phyloP scores from a whole-genome alignment of 1,140 invertebrate genomes.

The Schlechtendalia chinensis region DNA sequence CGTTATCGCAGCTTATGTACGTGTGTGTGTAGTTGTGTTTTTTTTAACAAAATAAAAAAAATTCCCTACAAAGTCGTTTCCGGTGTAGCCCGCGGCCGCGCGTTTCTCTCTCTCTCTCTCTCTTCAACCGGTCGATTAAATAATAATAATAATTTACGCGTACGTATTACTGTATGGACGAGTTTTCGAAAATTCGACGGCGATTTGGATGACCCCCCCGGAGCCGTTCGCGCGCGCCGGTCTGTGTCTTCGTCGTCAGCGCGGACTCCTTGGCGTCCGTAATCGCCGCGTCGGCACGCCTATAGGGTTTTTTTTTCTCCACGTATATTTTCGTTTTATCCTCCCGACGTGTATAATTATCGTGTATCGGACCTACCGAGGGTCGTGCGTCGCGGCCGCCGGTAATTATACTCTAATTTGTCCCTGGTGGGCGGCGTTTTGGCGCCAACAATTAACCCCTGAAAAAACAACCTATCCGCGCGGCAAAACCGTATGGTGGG shows the following conservation, averaged over 20 bases:
- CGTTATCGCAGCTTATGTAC: too few species aligned
- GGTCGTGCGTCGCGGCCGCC: not conserved
- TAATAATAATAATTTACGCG: not conserved
- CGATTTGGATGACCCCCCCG: not conserved
- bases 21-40: too few species aligned
- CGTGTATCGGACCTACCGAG: not conserved
- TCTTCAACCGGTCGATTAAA: too few species aligned
- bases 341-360: conserved; percentile 30
- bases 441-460: conserved; percentile 46
- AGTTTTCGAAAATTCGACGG: not conserved
- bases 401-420: conserved; percentile 49
- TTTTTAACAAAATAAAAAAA: too few species aligned
- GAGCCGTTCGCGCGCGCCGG: not conserved
- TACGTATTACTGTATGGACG: not conserved
- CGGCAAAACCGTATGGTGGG: too few species aligned
- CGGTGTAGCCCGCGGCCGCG: not conserved
- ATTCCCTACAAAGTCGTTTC: too few species aligned
- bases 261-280: conserved; percentile 26
- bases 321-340: not conserved
- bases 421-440: conserved; percentile 38
- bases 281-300: conserved; percentile 9
- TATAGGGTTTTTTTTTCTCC: not conserved
- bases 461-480: not conserved
- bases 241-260: not conserved
- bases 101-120: too few species aligned